Percentiles rank a stretch among this genome's conserved stretches.
Evolutionary conservation across 1,140 invertebrate species (phyloP).

Genomic region (Conopomorpha cramerella): DNA sequence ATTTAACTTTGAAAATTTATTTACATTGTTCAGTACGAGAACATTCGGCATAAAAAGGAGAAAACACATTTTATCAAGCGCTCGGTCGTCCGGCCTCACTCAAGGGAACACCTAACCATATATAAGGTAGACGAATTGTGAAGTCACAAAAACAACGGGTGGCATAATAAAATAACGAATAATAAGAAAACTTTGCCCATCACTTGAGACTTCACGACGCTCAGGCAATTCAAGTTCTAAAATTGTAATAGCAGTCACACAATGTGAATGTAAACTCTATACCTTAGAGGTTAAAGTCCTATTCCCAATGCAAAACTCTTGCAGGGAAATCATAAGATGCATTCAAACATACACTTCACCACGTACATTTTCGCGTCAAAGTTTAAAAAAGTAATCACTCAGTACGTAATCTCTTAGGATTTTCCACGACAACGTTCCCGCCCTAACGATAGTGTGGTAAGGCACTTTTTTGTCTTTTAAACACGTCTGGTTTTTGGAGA

Average conservation of each 20-base stretch:
- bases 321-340: constrained; percentile 35
- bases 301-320: background rate
- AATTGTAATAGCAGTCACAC: background rate
- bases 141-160: constrained; percentile 29
- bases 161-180: constrained; percentile 47
- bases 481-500: constrained; percentile 37
- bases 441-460: constrained; percentile 21
- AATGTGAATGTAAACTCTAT: too few relatives aligned
- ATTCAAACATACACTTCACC: constrained; percentile 38
- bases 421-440: constrained; percentile 20
- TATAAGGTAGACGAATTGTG: too few relatives aligned
- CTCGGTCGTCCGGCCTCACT: too few relatives aligned
- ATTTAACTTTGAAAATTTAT: too few relatives aligned
- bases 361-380: constrained; percentile 28
- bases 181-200: constrained; percentile 53
- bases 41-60: too few relatives aligned
- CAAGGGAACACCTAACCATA: too few relatives aligned
- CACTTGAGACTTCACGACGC: constrained; percentile 24
- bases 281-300: too few relatives aligned
- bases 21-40: too few relatives aligned
- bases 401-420: constrained; percentile 53
- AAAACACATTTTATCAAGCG: too few relatives aligned
- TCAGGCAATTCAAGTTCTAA: constrained; percentile 23
- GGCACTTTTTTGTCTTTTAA: constrained; percentile 37
- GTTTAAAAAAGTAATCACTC: constrained; percentile 54